phyloP scores from a whole-genome alignment of 2,888 invertebrate genomes.

The Tetranychus piercei region DNA sequence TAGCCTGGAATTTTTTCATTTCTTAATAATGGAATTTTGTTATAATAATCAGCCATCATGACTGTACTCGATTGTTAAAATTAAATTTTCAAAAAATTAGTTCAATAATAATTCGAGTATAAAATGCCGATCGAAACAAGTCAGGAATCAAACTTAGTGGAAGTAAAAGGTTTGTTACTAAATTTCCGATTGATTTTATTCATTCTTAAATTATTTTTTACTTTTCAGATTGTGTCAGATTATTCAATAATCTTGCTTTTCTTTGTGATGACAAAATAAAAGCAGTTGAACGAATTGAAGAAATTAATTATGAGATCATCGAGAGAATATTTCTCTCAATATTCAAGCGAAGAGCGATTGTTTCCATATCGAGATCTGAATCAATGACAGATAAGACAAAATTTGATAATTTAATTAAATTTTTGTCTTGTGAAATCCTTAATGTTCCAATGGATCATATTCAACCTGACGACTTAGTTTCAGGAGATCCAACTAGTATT shows the following conservation, averaged over 20 bases:
- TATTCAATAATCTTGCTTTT: background rate
- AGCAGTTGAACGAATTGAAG: background rate
- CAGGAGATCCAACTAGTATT: background rate
- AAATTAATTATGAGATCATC: background rate
- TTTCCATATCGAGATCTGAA: background rate
- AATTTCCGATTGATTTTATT: background rate
- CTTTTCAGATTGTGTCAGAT: background rate
- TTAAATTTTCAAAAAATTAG: too few species aligned
- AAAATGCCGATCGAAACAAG: too few species aligned
- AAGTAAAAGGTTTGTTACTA: background rate
- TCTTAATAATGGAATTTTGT: too few species aligned
- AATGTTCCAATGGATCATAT: background rate
- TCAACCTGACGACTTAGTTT: background rate
- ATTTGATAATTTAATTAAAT: background rate
- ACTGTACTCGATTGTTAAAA: too few species aligned
- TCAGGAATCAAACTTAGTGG: background rate
- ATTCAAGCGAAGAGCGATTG: background rate
- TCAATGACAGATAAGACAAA: background rate
- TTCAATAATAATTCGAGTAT: too few species aligned
- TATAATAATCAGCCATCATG: too few species aligned
- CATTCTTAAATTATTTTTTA: background rate
- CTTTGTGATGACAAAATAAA: background rate
- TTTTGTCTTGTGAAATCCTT: background rate
- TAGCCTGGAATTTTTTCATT: too few species aligned
- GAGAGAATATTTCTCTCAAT: background rate